These are phyloP conservation scores for Lycaena phlaeas DNA, from an alignment of 2,888 invertebrate genomes.

Conservation along the genomic window DNA sequence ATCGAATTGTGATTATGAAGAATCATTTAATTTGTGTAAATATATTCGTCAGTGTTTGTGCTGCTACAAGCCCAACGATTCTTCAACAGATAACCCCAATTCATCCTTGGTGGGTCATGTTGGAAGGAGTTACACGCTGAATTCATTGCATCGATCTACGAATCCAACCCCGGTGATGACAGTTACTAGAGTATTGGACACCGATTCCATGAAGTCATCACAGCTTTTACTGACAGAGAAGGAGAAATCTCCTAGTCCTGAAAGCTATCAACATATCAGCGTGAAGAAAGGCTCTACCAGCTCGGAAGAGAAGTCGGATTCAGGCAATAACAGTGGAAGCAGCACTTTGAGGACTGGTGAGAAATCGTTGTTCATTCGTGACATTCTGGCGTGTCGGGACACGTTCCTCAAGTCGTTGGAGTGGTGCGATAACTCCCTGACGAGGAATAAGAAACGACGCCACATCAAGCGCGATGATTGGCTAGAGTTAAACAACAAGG, in stretches of 20 bases:
- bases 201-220: slow-evolving; percentile 37
- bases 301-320: slow-evolving; percentile 24
- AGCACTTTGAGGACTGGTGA: slow-evolving; percentile 56
- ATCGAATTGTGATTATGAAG: slow-evolving; percentile 22
- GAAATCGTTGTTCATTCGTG: slow-evolving; percentile 59
- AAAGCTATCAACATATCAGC: slow-evolving; percentile 24
- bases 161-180: slow-evolving; percentile 28
- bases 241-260: slow-evolving; percentile 27
- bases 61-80: slow-evolving; percentile 39
- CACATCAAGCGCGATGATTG: slow-evolving; percentile 54
- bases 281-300: slow-evolving; percentile 21
- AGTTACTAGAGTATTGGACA: slow-evolving; percentile 30
- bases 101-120: slow-evolving; percentile 42
- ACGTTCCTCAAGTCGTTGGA: slow-evolving; percentile 60
- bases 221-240: slow-evolving; percentile 42
- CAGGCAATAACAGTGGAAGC: slow-evolving; percentile 33
- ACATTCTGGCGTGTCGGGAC: slow-evolving; percentile 56
- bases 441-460: slow-evolving; percentile 53
- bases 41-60: slow-evolving; percentile 33
- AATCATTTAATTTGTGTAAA: slow-evolving; percentile 29
- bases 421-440: slow-evolving; percentile 64
- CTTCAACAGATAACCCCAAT: slow-evolving; percentile 35
- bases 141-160: slow-evolving; percentile 22
- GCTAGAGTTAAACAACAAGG: slow-evolving; percentile 50
- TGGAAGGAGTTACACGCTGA: slow-evolving; percentile 45